Conservation (phyloP, 2,888 invertebrate species). For the Meteorus colon region DNA sequence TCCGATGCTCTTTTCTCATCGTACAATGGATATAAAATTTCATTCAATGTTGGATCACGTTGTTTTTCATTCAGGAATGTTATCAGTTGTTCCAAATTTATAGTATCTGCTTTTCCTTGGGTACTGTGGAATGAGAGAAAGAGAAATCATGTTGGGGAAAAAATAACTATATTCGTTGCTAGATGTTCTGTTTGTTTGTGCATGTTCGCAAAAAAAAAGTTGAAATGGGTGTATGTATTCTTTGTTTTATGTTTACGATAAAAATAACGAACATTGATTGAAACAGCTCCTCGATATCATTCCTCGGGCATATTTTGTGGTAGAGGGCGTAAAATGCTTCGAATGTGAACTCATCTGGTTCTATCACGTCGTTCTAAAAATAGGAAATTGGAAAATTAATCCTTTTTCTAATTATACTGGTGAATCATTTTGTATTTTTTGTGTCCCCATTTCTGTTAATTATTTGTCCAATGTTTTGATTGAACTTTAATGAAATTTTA, state of each 20-base stretch:
- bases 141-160: neutral
- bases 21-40: slow-evolving; percentile 97
- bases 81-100: slow-evolving; percentile 90
- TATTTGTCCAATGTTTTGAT: neutral
- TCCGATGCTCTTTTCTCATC: slow-evolving; percentile 94
- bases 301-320: slow-evolving; percentile 98
- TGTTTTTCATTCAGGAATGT: slow-evolving; percentile 98
- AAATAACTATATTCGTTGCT: neutral
- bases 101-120: slow-evolving; percentile 90
- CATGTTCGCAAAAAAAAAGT: neutral
- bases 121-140: slow-evolving; percentile 77
- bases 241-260: slow-evolving; percentile 26
- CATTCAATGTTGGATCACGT: slow-evolving; percentile 97
- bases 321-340: slow-evolving; percentile 99
- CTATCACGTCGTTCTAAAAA: slow-evolving; percentile 91
- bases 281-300: slow-evolving; percentile 98
- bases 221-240: neutral
- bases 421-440: neutral
- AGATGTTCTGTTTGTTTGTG: slow-evolving; percentile 1
- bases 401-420: slow-evolving; percentile 10
- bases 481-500: neutral
- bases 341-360: slow-evolving; percentile 95
- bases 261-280: slow-evolving; percentile 88
- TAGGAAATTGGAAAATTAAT: slow-evolving; percentile 41
- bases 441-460: neutral